Percentiles rank a stretch among this genome's conserved stretches.
Conservation (phyloP, 1,140 invertebrate genomes). For the Asbolus verrucosus region DNA sequence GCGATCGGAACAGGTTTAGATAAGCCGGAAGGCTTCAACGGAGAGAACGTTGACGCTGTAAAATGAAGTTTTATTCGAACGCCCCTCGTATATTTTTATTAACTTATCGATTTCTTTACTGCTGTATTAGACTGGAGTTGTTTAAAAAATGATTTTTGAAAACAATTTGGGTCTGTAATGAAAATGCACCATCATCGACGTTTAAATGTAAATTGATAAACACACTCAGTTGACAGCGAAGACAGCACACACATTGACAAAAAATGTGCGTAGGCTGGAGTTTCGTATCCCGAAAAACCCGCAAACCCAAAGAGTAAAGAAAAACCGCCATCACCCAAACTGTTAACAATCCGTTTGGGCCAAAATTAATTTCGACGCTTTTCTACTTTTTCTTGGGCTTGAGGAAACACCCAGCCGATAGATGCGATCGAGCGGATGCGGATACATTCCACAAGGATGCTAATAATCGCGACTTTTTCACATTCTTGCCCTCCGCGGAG, state of each 20-base stretch:
- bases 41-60: no score
- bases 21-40: no score
- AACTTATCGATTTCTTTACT: background rate
- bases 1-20: no score
- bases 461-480: conserved; percentile 42
- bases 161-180: conserved; percentile 14
- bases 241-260: conserved; percentile 40
- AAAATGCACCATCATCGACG: conserved; percentile 27
- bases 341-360: no score
- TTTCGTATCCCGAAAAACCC: conserved; percentile 45
- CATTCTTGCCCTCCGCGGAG: no score
- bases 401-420: conserved; percentile 47
- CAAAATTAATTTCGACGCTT: background rate
- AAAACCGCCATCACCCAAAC: no score
- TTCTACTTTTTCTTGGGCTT: conserved; percentile 39
- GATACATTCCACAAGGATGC: conserved; percentile 49
- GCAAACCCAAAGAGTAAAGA: conserved; percentile 41
- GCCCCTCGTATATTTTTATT: no score
- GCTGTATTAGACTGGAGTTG: no score
- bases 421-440: conserved; percentile 38
- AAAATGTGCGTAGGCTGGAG: conserved; percentile 51
- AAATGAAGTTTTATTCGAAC: no score
- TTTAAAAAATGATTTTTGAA: conserved; percentile 25
- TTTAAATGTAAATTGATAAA: conserved; percentile 25
- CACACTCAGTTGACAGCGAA: conserved; percentile 19